A percentile compares a stretch with the other conserved stretches of the same genome.
These are phyloP conservation scores for Halichoerus grypus DNA, from an alignment of 2,113 vertebrate genomes.

Conservation along the genomic window DNA sequence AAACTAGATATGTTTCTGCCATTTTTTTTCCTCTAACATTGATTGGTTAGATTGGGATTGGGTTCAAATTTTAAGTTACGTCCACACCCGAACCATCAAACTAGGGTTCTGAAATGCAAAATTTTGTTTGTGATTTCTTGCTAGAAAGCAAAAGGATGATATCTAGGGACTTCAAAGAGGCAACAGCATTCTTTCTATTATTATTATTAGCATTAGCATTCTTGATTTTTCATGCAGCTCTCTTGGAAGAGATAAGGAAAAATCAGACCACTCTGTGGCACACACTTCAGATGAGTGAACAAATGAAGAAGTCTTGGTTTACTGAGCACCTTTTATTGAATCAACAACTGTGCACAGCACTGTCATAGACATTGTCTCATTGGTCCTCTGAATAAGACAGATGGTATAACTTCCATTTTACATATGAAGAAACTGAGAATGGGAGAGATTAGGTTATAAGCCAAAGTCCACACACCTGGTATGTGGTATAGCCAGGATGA, in stretches of 20 bases:
- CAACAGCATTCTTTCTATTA: background rate
- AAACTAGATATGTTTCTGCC: background rate
- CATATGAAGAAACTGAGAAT: background rate
- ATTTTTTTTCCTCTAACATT: background rate
- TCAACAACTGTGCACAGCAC: background rate
- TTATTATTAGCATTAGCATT: background rate
- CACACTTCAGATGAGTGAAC: background rate
- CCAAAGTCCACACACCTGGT: background rate
- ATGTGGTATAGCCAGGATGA: background rate
- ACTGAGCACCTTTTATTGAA: background rate
- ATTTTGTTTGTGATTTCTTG: background rate
- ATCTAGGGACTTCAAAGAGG: background rate
- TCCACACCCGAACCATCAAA: background rate
- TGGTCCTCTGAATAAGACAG: background rate
- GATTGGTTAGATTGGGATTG: background rate
- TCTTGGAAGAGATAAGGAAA: background rate
- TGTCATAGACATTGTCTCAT: background rate
- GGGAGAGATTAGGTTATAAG: background rate
- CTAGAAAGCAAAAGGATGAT: background rate
- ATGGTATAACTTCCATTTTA: background rate
- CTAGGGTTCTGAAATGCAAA: background rate
- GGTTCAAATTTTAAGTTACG: slow-evolving; percentile 19
- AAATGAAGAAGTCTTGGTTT: background rate
- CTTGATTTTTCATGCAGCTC: background rate
- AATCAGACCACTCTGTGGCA: background rate